Conservation (phyloP, 2,113 vertebrate species). For the Siniperca knerii region DNA sequence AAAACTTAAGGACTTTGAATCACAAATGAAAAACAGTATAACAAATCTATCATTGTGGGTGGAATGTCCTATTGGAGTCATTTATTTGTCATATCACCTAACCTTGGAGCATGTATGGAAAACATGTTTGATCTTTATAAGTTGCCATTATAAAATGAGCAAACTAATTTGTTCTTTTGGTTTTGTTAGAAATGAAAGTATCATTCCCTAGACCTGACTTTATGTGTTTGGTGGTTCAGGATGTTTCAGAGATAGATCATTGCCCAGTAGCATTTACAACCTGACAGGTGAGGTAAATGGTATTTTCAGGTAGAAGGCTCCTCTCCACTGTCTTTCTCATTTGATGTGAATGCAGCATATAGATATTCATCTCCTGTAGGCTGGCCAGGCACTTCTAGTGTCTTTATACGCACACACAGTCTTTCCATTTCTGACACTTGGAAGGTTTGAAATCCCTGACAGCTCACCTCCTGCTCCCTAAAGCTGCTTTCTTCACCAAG, state of each 20-base stretch:
- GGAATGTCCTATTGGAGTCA: not conserved
- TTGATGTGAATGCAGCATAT: conserved; percentile 41
- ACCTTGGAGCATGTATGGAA: not conserved
- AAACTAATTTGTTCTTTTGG: not conserved
- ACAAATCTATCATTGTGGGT: not conserved
- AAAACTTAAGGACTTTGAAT: not conserved
- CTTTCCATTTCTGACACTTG: conserved; percentile 29
- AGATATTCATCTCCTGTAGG: conserved; percentile 52
- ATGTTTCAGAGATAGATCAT: not conserved
- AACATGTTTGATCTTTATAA: not conserved
- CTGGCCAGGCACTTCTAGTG: conserved; percentile 21
- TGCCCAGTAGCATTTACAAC: conserved; percentile 26
- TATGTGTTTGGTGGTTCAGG: not conserved
- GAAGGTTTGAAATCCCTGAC: conserved; percentile 62
- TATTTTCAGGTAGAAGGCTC: conserved; percentile 32
- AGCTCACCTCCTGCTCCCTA: conserved; percentile 60
- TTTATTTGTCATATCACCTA: not conserved
- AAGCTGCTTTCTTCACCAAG: conserved; percentile 62
- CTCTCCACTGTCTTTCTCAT: conserved; percentile 10
- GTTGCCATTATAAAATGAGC: not conserved
- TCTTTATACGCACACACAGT: conserved; percentile 29
- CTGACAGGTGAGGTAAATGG: conserved; percentile 20
- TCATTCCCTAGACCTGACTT: not conserved
- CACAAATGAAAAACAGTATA: not conserved
- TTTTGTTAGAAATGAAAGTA: not conserved